Conservation (phyloP, 2,888 invertebrate genomes). For the Rhamphomyia laevipes region DNA sequence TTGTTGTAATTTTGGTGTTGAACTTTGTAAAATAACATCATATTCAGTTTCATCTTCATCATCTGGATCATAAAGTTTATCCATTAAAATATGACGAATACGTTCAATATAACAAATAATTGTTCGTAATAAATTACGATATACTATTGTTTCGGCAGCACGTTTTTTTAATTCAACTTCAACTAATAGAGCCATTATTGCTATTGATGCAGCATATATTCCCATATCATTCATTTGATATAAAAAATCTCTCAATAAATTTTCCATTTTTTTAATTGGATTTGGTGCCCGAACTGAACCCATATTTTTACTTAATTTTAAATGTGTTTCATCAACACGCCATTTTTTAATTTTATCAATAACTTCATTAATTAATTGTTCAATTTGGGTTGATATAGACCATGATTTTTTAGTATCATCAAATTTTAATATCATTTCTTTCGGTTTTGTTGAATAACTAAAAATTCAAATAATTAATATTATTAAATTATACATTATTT, state of each 20-base stretch:
- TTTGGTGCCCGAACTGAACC: constrained; percentile 22
- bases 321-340: constrained; percentile 20
- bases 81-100: constrained; percentile 42
- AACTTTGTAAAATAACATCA: constrained; percentile 42
- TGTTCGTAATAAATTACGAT: constrained; percentile 23
- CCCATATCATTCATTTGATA: constrained; percentile 43
- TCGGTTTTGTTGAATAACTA: constrained; percentile 46
- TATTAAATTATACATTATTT: neutral
- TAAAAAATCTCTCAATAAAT: constrained; percentile 40
- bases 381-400: neutral
- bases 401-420: neutral
- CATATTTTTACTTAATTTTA: constrained; percentile 21
- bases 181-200: constrained; percentile 47
- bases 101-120: constrained; percentile 30
- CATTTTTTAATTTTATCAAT: constrained; percentile 13
- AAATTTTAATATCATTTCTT: constrained; percentile 32
- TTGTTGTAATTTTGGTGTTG: constrained; percentile 50
- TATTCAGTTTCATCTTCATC: constrained; percentile 15
- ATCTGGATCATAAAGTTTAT: constrained; percentile 39
- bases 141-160: constrained; percentile 37
- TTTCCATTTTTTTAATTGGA: constrained; percentile 39
- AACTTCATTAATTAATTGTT: constrained; percentile 9
- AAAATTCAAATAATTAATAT: neutral
- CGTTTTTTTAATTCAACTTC: constrained; percentile 51
- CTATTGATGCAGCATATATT: constrained; percentile 47